These are phyloP conservation scores for Sinocyclocheilus grahami DNA, from an alignment of 2,113 vertebrate species.

Conservation along the genomic window DNA sequence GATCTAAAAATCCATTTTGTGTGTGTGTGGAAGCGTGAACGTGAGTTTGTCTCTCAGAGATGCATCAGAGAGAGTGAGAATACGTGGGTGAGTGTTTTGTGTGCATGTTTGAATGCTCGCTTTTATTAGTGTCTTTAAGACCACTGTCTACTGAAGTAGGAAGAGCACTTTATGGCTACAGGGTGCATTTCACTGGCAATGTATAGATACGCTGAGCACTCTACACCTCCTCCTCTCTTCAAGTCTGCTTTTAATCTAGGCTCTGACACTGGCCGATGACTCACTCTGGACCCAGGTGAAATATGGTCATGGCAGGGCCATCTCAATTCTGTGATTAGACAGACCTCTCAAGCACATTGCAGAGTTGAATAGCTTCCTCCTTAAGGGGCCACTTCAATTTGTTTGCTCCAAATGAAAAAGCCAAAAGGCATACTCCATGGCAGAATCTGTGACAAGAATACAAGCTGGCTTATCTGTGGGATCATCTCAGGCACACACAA, in stretches of 20 bases:
- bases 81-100: conserved; percentile 20
- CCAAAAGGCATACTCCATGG: not conserved
- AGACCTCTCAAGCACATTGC: conserved; percentile 38
- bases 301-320: conserved; percentile 49
- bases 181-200: not conserved
- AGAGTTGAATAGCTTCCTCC: conserved; percentile 33
- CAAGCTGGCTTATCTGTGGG: not conserved
- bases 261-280: conserved; percentile 41
- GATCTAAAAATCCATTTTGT: not conserved
- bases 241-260: conserved; percentile 19
- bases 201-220: not conserved
- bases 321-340: conserved; percentile 27
- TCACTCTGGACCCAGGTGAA: conserved; percentile 44
- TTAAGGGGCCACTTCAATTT: conserved; percentile 41
- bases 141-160: not conserved
- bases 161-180: conserved; percentile 14
- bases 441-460: not conserved
- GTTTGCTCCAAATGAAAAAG: conserved; percentile 35
- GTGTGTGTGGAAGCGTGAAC: not conserved
- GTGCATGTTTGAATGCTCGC: conserved; percentile 15
- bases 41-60: not conserved
- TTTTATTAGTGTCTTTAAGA: conserved; percentile 6
- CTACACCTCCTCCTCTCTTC: conserved; percentile 15
- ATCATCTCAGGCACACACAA: not conserved
- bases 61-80: not conserved